These are phyloP conservation scores for Eudasyphora cyanicolor DNA, from an alignment of 2,888 invertebrate species.

Conservation along the genomic window DNA sequence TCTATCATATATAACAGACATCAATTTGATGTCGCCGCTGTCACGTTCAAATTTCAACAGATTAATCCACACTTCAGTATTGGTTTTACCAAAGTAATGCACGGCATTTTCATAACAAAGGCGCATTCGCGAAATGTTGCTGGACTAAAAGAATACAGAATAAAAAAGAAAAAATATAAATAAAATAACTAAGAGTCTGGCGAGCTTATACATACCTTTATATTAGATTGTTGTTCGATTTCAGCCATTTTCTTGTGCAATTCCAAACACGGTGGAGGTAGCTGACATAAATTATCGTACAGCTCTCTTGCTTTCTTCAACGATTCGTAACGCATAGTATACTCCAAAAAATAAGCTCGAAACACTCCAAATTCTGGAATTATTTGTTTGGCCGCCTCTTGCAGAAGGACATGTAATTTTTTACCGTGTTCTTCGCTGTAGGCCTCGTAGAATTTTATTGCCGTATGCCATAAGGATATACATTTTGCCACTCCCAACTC, in stretches of 20 bases:
- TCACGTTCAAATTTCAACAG: slow-evolving; percentile 86
- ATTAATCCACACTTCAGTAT: slow-evolving; percentile 87
- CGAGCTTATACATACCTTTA: slow-evolving; percentile 56
- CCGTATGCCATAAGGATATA: slow-evolving; percentile 73
- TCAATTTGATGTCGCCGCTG: slow-evolving; percentile 82
- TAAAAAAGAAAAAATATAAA: neutral
- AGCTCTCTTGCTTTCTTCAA: slow-evolving; percentile 83
- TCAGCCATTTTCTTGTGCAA: slow-evolving; percentile 84
- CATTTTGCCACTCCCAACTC: slow-evolving; percentile 69
- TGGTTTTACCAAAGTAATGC: slow-evolving; percentile 84
- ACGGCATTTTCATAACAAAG: slow-evolving; percentile 84
- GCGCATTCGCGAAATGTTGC: slow-evolving; percentile 81
- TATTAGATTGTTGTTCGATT: slow-evolving; percentile 76
- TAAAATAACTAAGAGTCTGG: neutral
- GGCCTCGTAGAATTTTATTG: slow-evolving; percentile 74
- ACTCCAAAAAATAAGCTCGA: slow-evolving; percentile 74
- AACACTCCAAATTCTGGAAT: slow-evolving; percentile 72
- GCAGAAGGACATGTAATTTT: slow-evolving; percentile 71
- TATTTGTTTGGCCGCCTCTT: slow-evolving; percentile 71
- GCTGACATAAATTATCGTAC: slow-evolving; percentile 83
- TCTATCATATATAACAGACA: slow-evolving; percentile 83
- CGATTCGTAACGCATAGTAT: slow-evolving; percentile 68
- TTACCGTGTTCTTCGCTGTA: slow-evolving; percentile 70
- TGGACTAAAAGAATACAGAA: slow-evolving; percentile 65
- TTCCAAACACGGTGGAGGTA: slow-evolving; percentile 83